phyloP scores from a whole-genome alignment of 1,140 invertebrate species.

The Chrysomallon squamiferum region DNA sequence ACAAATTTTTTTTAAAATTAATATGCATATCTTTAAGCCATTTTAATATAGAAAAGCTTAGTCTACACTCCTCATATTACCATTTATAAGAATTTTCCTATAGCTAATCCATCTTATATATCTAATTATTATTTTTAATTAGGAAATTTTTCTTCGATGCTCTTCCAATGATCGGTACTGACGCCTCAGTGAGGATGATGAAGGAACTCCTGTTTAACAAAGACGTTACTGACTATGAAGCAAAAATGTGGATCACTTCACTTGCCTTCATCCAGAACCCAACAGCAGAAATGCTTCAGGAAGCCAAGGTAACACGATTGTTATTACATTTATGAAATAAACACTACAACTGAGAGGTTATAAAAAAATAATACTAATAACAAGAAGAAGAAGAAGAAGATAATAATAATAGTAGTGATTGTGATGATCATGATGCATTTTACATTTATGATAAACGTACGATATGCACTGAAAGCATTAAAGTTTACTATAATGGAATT shows the following conservation, averaged over 20 bases:
- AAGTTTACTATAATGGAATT: too few relatives aligned
- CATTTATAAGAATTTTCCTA: too few relatives aligned
- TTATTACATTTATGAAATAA: conserved; percentile 73
- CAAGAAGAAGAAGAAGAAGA: too few relatives aligned
- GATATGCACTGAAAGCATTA: too few relatives aligned
- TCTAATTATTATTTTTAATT: too few relatives aligned
- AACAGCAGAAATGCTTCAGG: conserved; percentile 77
- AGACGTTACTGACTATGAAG: conserved; percentile 70
- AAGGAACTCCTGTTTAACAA: conserved; percentile 77
- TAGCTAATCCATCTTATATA: too few relatives aligned
- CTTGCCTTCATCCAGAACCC: conserved; percentile 80
- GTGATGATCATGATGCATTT: too few relatives aligned
- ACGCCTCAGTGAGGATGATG: conserved; percentile 79
- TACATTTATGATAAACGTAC: too few relatives aligned
- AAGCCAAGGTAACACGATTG: too few relatives aligned
- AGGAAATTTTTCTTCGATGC: conserved; percentile 71
- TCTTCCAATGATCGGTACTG: conserved; percentile 80
- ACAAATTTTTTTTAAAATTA: too few relatives aligned
- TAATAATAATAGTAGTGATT: too few relatives aligned
- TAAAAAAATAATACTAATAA: too few relatives aligned
- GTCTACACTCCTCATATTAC: not conserved
- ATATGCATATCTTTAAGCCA: not conserved
- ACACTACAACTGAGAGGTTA: conserved; percentile 67
- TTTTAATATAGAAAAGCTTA: not conserved
- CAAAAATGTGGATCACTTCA: conserved; percentile 80